phyloP scores from a whole-genome alignment of 2,888 invertebrate species.

The Idaea aversata region DNA sequence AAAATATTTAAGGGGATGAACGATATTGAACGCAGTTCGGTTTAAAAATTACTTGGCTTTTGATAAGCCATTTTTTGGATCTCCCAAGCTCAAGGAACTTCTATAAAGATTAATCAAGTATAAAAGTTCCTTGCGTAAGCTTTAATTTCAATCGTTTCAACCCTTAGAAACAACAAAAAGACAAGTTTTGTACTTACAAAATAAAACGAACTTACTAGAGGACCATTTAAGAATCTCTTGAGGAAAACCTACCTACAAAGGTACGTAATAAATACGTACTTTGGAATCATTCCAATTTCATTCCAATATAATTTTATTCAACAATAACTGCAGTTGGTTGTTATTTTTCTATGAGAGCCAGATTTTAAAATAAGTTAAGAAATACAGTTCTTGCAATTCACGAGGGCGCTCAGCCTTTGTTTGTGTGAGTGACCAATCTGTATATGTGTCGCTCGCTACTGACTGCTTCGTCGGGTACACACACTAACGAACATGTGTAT shows the following conservation, averaged over 20 bases:
- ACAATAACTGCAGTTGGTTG: not conserved
- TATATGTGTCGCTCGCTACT: too few relatives aligned
- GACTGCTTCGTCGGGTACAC: too few relatives aligned
- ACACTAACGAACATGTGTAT: too few relatives aligned
- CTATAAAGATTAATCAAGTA: too few relatives aligned
- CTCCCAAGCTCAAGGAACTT: not conserved
- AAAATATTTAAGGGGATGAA: constrained; percentile 9
- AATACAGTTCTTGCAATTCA: too few relatives aligned
- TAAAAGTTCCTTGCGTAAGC: not conserved
- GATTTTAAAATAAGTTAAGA: not conserved
- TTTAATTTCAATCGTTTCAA: not conserved
- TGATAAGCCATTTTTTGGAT: not conserved
- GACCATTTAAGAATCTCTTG: not conserved
- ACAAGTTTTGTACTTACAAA: constrained; percentile 1
- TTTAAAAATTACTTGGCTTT: not conserved
- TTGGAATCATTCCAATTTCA: not conserved
- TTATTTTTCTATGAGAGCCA: not conserved
- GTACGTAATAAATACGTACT: not conserved
- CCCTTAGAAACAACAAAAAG: not conserved
- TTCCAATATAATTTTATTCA: not conserved
- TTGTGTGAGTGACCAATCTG: too few relatives aligned
- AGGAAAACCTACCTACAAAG: not conserved
- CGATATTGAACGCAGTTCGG: not conserved
- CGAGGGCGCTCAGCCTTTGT: too few relatives aligned
- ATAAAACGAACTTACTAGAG: not conserved